Percentiles rank a stretch among this genome's conserved stretches.
Conservation (phyloP, 2,113 vertebrate species). For the Tragelaphus scriptus region DNA sequence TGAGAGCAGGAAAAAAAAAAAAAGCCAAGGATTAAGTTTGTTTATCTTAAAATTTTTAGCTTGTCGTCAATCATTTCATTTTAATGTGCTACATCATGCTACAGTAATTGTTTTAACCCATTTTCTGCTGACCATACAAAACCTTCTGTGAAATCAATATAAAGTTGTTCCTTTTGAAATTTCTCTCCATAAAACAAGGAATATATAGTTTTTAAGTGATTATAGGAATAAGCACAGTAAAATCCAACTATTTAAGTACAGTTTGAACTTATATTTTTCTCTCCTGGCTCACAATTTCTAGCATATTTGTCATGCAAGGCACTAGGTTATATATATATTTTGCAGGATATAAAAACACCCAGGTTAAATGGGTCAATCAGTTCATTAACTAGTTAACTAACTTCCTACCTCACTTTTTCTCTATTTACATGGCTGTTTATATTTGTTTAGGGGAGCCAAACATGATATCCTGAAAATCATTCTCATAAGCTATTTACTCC, state of each 20-base stretch:
- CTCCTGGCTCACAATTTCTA: neutral
- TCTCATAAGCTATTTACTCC: neutral
- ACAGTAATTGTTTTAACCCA: neutral
- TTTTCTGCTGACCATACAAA: neutral
- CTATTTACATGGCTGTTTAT: neutral
- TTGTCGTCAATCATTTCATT: slow-evolving; percentile 21
- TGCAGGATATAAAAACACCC: neutral
- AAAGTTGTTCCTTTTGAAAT: neutral
- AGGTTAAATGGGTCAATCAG: neutral
- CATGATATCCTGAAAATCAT: neutral
- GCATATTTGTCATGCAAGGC: neutral
- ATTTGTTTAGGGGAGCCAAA: slow-evolving; percentile 15
- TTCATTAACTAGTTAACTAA: neutral
- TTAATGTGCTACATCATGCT: neutral
- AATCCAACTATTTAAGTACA: neutral
- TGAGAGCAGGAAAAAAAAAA: neutral
- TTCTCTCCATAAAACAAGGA: neutral
- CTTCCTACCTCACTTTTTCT: neutral
- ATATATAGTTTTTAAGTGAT: neutral
- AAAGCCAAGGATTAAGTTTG: neutral
- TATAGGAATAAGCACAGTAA: neutral
- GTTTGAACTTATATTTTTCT: neutral
- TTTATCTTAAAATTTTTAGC: slow-evolving; percentile 48
- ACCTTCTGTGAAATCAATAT: neutral
- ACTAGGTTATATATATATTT: neutral